A percentile compares a stretch with the other conserved stretches of the same genome.
Evolutionary conservation across 2,888 invertebrate genomes (phyloP).

Genomic region (Synergus laeviventris): DNA sequence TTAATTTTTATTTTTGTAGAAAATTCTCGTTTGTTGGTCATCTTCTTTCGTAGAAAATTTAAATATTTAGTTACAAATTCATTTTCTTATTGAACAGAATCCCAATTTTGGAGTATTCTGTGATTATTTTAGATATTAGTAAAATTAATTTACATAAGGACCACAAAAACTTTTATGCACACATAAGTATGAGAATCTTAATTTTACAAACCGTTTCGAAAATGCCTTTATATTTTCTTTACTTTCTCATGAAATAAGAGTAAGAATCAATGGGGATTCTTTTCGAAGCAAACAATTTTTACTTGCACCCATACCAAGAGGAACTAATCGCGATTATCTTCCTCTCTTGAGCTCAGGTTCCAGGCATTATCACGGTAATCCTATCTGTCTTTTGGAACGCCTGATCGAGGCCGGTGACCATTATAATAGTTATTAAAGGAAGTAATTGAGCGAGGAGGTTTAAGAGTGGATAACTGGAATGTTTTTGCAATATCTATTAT

Average conservation of each 20-base stretch:
- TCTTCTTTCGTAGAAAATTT: too few relatives aligned
- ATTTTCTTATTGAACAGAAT: too few relatives aligned
- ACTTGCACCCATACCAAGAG: constrained; percentile 6
- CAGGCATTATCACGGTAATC: constrained; percentile 34
- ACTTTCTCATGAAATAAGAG: neutral
- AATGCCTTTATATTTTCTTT: neutral
- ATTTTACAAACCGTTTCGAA: neutral
- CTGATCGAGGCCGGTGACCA: constrained; percentile 38
- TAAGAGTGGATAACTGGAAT: constrained; percentile 34
- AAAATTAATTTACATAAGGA: too few relatives aligned
- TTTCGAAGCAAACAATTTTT: constrained; percentile 10
- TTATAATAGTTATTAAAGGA: constrained; percentile 39
- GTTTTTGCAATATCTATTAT: constrained; percentile 23
- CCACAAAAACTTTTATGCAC: too few relatives aligned
- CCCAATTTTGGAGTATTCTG: too few relatives aligned
- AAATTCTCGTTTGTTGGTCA: too few relatives aligned
- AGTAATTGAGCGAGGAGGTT: constrained; percentile 38
- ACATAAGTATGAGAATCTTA: too few relatives aligned
- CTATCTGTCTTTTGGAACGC: constrained; percentile 37
- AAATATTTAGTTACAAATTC: too few relatives aligned
- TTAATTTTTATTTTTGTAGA: too few relatives aligned
- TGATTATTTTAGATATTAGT: too few relatives aligned
- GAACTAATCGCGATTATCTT: constrained; percentile 32
- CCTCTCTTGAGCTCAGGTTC: constrained; percentile 28
- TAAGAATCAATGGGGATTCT: constrained; percentile 8